Evolutionary conservation across 2,797 vertebrate species (phyloP), one percentile per base, ranked within the genome.

Genomic region (Carapus acus): DNA sequence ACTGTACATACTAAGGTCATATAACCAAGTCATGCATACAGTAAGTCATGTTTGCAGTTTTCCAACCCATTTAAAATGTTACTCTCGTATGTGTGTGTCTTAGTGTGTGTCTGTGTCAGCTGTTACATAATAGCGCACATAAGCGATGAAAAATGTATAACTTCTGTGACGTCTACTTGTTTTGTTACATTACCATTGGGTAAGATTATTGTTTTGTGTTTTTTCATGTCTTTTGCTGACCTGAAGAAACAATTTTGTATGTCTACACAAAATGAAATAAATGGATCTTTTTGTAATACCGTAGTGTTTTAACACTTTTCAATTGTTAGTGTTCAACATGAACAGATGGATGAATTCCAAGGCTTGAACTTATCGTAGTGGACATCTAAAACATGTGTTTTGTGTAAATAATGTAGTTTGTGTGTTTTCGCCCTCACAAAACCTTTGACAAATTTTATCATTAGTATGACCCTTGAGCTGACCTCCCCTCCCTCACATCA

Each of bases 221-320:
- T 77, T 80, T 73, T 89, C 87, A 88, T 89, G 87, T 87, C 88
- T 91, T 87, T 85, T 88, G n/a, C n/a, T n/a, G n/a, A n/a, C n/a
- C n/a, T n/a, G n/a, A n/a, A n/a, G n/a, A n/a, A n/a, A n/a, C n/a
- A n/a, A n/a, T n/a, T 91, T 93, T 91, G 86, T 90, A 88, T 81
- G 84, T 92, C 84, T 85, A 88, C 88, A 91, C 87, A 89, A 92
- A 93, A 93, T 91, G 90, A 89, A 94, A 53, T 69, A 65, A 58
- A 73, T 65, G 43, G 40, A 62, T 67, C 46, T 52, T 0, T 48
- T 71, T 78, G 73, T 63, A 73, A 67, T 73, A 73, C 29, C 54
- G 62, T 22, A 31, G 8, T 31, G 22, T 37, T 14, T 41, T 41
- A 3, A 21, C 2, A 19, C 49, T 2, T 42, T 20, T 41, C 34